A percentile compares a stretch with the other conserved stretches of the same genome.
phyloP scores from a whole-genome alignment of 2,797 vertebrate genomes.

The Bufotes viridis region DNA sequence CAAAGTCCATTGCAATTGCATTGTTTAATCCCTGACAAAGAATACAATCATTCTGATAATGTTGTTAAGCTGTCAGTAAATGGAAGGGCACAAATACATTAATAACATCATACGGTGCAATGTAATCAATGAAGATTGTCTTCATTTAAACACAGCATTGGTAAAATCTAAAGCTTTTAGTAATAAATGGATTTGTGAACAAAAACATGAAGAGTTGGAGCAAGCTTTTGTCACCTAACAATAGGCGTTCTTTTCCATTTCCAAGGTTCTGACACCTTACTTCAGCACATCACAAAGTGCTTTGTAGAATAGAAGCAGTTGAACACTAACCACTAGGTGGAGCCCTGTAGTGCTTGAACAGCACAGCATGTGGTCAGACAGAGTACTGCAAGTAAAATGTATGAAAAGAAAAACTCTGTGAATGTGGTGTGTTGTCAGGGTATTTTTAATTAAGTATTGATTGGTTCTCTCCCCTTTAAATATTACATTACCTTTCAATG shows the following conservation, averaged over 20 bases:
- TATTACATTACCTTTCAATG: too few species aligned
- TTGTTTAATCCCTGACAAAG: constrained; percentile 91
- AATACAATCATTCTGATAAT: constrained; percentile 50
- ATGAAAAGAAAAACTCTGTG: not conserved
- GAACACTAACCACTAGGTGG: not conserved
- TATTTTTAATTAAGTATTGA: too few species aligned
- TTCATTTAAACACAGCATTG: not conserved
- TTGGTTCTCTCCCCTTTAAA: too few species aligned
- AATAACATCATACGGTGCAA: not conserved
- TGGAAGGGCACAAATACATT: constrained; percentile 39
- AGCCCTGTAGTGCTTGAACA: not conserved
- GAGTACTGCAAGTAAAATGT: not conserved
- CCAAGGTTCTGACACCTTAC: not conserved
- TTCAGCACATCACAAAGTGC: not conserved
- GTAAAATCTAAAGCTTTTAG: not conserved
- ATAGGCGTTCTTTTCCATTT: not conserved
- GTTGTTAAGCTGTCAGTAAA: constrained; percentile 39
- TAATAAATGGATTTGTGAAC: not conserved
- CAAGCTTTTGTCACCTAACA: not conserved
- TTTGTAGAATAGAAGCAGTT: not conserved
- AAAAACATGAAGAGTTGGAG: not conserved
- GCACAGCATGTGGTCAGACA: not conserved
- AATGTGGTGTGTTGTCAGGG: too few species aligned
- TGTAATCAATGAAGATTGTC: too few species aligned
- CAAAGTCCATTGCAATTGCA: constrained; percentile 96